Conservation (phyloP, 2,797 vertebrate genomes). For the Lindbergichthys nudifrons region DNA sequence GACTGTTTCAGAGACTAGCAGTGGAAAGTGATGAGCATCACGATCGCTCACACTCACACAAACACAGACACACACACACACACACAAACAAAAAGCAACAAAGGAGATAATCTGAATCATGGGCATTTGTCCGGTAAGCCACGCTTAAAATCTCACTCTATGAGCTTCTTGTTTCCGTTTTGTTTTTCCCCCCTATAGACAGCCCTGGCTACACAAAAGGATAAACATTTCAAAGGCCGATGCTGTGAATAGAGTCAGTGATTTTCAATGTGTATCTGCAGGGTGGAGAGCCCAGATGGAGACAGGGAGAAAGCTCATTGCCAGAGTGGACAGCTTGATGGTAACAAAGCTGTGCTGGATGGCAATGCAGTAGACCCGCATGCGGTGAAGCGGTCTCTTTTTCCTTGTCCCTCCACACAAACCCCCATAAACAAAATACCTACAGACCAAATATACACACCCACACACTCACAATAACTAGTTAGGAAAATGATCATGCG, state of each 20-base stretch:
- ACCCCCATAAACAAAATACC: slow-evolving; percentile 22
- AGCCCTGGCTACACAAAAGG: slow-evolving; percentile 72
- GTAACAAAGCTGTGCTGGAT: slow-evolving; percentile 75
- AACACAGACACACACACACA: slow-evolving; percentile 24
- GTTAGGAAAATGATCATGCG: slow-evolving; percentile 45
- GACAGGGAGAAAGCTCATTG: slow-evolving; percentile 70
- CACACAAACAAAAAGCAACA: slow-evolving; percentile 44
- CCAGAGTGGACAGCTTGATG: slow-evolving; percentile 80
- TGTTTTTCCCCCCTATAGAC: slow-evolving; percentile 55
- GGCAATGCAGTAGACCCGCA: slow-evolving; percentile 61
- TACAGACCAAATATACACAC: slow-evolving; percentile 30
- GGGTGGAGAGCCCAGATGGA: slow-evolving; percentile 79
- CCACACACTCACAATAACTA: slow-evolving; percentile 35
- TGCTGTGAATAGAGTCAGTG: slow-evolving; percentile 75
- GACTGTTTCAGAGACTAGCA: slow-evolving; percentile 74
- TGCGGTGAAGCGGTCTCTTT: slow-evolving; percentile 41
- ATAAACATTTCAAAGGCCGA: slow-evolving; percentile 80
- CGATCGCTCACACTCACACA: slow-evolving; percentile 22
- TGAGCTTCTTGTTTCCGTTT: slow-evolving; percentile 73
- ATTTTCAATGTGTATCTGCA: slow-evolving; percentile 76
- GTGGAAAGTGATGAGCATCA: slow-evolving; percentile 69
- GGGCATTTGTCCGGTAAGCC: slow-evolving; percentile 80
- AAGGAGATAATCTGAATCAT: slow-evolving; percentile 79
- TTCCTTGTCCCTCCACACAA: slow-evolving; percentile 20
- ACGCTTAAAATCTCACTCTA: slow-evolving; percentile 65